phyloP scores from a whole-genome alignment of 2,888 invertebrate genomes.

The Scelioninae gen. 1 region DNA sequence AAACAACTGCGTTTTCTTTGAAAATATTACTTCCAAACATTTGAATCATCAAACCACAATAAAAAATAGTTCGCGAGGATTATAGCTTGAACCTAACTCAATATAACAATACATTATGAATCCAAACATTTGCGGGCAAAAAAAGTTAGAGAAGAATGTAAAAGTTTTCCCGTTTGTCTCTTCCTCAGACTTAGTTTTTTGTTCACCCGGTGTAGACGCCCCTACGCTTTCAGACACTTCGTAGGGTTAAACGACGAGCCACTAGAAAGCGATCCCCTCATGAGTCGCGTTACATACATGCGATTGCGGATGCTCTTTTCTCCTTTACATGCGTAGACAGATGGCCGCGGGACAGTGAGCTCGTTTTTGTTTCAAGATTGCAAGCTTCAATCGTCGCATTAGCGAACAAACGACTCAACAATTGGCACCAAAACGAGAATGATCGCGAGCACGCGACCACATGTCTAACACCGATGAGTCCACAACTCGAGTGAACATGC shows the following conservation, averaged over 20 bases:
- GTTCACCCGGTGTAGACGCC: conserved; percentile 64
- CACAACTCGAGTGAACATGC: neutral
- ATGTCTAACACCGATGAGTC: conserved; percentile 75
- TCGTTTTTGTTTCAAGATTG: conserved; percentile 83
- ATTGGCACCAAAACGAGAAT: conserved; percentile 75
- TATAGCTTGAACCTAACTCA: too few species aligned
- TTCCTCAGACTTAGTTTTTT: conserved; percentile 8
- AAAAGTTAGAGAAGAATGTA: neutral
- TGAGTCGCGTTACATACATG: conserved; percentile 61
- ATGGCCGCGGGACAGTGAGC: conserved; percentile 76
- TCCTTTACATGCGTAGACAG: conserved; percentile 75
- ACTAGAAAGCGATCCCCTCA: conserved; percentile 82
- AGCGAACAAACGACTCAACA: conserved; percentile 82
- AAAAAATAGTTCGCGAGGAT: too few species aligned
- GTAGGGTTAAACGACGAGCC: conserved; percentile 83
- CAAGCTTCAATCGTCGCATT: conserved; percentile 83
- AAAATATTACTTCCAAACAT: too few species aligned
- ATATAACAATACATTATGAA: too few species aligned
- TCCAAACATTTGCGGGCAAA: too few species aligned
- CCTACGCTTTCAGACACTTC: conserved; percentile 71
- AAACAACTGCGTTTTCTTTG: too few species aligned
- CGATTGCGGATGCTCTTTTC: conserved; percentile 83
- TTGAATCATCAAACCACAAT: too few species aligned
- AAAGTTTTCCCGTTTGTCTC: neutral
- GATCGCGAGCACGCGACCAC: conserved; percentile 76